phyloP scores from a whole-genome alignment of 2,888 invertebrate genomes.

The Drepanosiphum platanoidis region DNA sequence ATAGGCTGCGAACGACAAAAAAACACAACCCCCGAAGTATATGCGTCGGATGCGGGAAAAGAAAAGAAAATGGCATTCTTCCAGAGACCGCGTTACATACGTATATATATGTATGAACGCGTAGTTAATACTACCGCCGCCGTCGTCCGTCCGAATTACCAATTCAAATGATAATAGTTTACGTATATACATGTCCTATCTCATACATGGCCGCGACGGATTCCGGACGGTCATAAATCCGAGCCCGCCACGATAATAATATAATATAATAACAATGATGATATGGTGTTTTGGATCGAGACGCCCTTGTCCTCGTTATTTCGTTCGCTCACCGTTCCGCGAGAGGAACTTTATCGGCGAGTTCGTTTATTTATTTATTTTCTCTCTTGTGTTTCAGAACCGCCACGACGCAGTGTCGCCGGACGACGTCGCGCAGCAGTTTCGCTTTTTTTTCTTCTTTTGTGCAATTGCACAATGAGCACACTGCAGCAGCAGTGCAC shows the following conservation, averaged over 20 bases:
- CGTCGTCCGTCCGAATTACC: conserved; percentile 35
- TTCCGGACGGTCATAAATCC: conserved; percentile 11
- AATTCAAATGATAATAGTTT: conserved; percentile 37
- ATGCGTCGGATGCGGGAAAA: not conserved
- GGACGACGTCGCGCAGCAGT: not conserved
- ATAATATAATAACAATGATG: too few relatives aligned
- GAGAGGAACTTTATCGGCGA: not conserved
- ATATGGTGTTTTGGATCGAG: conserved; percentile 12
- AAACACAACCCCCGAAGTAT: conserved; percentile 13
- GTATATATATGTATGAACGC: too few relatives aligned
- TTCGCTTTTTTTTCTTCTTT: too few relatives aligned
- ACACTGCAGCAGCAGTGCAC: too few relatives aligned
- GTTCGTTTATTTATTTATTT: not conserved
- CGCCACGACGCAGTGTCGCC: not conserved
- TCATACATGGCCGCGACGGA: not conserved
- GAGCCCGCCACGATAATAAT: too few relatives aligned
- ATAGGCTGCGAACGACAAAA: not conserved
- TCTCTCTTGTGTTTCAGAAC: conserved; percentile 28
- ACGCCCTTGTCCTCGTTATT: not conserved
- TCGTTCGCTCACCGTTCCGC: not conserved
- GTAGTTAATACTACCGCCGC: not conserved
- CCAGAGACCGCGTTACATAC: conserved; percentile 23
- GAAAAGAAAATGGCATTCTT: conserved; percentile 57
- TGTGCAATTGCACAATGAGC: too few relatives aligned
- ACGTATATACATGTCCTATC: not conserved